Evolutionary conservation across 2,888 invertebrate species (phyloP).

Genomic region (Diabrotica balteata): DNA sequence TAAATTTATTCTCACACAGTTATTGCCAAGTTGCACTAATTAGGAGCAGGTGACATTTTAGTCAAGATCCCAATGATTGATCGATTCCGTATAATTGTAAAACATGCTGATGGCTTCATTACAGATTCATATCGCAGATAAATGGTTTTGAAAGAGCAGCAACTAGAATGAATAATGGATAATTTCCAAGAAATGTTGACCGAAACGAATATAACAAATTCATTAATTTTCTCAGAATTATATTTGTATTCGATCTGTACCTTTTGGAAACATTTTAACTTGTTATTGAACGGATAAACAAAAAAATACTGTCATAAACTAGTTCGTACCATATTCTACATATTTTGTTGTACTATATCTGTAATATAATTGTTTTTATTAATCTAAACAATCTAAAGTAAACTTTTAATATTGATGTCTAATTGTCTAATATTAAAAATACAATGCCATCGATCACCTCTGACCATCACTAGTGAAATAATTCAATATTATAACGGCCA

Average conservation of each 20-base stretch:
- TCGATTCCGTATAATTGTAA: constrained; percentile 20
- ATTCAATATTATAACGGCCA: too few species aligned
- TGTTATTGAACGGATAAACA: too few species aligned
- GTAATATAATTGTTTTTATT: too few species aligned
- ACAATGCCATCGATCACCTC: too few species aligned
- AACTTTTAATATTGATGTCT: too few species aligned
- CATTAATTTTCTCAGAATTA: constrained; percentile 7
- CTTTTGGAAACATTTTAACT: background rate
- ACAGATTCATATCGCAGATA: constrained; percentile 25
- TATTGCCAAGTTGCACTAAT: constrained; percentile 1
- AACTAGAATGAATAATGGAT: constrained; percentile 30
- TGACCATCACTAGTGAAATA: too few species aligned
- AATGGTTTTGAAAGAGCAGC: constrained; percentile 26
- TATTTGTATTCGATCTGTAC: background rate
- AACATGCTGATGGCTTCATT: constrained; percentile 30
- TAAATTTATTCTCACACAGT: too few species aligned
- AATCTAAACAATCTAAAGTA: too few species aligned
- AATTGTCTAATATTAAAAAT: too few species aligned
- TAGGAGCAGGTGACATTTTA: constrained; percentile 22
- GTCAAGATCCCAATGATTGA: constrained; percentile 24
- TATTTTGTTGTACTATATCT: too few species aligned
- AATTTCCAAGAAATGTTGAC: constrained; percentile 23
- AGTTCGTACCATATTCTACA: too few species aligned
- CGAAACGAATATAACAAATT: constrained; percentile 15
- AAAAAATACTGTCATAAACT: too few species aligned